Percentiles rank a stretch among this genome's conserved stretches.
Conservation (phyloP, 2,888 invertebrate genomes). For the Folsomia manolachei region DNA sequence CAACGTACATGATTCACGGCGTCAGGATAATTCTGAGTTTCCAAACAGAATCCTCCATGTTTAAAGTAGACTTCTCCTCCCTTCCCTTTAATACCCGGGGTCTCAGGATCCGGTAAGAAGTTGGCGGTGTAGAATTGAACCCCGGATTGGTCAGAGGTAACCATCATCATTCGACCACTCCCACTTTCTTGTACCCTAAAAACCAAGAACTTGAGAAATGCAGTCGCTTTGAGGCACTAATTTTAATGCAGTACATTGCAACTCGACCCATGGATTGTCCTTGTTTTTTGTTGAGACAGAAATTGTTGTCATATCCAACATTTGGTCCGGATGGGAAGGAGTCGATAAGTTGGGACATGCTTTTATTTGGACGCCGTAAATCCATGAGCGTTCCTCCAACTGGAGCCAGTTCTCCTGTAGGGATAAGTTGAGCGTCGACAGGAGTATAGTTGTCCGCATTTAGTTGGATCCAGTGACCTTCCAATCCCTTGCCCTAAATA, state of each 20-base stretch:
- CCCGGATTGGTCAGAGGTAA: constrained; percentile 83
- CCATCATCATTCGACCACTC: constrained; percentile 72
- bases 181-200: constrained; percentile 59
- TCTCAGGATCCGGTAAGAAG: constrained; percentile 62
- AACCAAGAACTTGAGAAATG: neutral
- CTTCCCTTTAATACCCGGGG: constrained; percentile 65
- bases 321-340: constrained; percentile 61
- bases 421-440: constrained; percentile 67
- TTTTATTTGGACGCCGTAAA: constrained; percentile 63
- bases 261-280: neutral
- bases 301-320: constrained; percentile 83
- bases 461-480: constrained; percentile 68
- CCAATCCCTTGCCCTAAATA: constrained; percentile 61
- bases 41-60: constrained; percentile 80
- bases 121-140: constrained; percentile 87
- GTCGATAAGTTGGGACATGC: constrained; percentile 66
- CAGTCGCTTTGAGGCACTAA: neutral
- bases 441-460: constrained; percentile 75
- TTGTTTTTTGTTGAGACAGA: constrained; percentile 62
- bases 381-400: constrained; percentile 73
- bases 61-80: constrained; percentile 66
- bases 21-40: constrained; percentile 91
- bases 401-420: constrained; percentile 68
- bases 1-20: constrained; percentile 74
- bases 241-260: neutral